phyloP scores from a whole-genome alignment of 92 coral and sea anemone genomes.

The Paragorgia papillata region DNA sequence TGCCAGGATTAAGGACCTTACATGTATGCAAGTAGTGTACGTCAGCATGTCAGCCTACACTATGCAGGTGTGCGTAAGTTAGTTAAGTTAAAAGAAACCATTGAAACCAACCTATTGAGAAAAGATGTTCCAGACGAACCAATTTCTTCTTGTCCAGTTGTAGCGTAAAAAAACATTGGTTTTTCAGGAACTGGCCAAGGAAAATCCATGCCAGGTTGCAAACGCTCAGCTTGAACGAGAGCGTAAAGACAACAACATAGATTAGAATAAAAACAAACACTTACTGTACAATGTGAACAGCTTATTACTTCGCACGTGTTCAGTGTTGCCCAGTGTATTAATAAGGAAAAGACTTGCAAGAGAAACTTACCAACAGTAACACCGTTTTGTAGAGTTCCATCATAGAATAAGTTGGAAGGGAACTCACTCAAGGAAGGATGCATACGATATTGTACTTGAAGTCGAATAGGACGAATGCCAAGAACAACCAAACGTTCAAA shows the following conservation, averaged over 20 bases:
- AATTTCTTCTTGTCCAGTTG: slow-evolving; percentile 99
- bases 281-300: too few relatives aligned
- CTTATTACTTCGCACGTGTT: too few relatives aligned
- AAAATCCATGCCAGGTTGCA: slow-evolving; percentile 96
- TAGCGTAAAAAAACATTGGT: slow-evolving; percentile 97
- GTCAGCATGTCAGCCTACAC: too few relatives aligned
- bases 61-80: neutral
- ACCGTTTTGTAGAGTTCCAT: slow-evolving; percentile 99
- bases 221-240: slow-evolving; percentile 73
- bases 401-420: slow-evolving; percentile 97
- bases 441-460: slow-evolving; percentile 99
- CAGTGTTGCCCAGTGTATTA: too few relatives aligned
- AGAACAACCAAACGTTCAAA: slow-evolving; percentile 98
- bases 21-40: too few relatives aligned
- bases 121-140: slow-evolving; percentile 99
- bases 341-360: too few relatives aligned
- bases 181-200: slow-evolving; percentile 99
- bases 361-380: slow-evolving; percentile 80
- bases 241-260: neutral
- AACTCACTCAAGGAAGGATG: slow-evolving; percentile 99
- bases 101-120: slow-evolving; percentile 81
- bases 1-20: too few relatives aligned
- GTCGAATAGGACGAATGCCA: slow-evolving; percentile 98
- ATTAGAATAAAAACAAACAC: too few relatives aligned
- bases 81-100: neutral